A percentile compares a stretch with the other conserved stretches of the same genome.
phyloP scores from a whole-genome alignment of 2,113 vertebrate genomes.

The Menidia beryllina region DNA sequence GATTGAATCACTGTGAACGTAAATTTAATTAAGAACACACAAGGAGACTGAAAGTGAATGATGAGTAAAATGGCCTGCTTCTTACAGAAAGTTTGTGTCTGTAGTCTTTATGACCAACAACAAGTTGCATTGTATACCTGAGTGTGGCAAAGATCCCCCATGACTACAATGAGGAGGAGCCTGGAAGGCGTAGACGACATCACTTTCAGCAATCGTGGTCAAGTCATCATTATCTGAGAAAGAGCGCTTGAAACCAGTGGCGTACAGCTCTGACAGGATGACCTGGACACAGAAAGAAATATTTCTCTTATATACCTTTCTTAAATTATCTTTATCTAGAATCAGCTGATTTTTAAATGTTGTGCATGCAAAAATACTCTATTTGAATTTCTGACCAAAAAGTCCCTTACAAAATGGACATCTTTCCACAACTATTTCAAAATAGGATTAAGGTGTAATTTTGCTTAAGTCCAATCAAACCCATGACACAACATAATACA shows the following conservation, averaged over 20 bases:
- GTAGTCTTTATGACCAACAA: conserved; percentile 9
- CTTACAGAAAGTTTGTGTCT: conserved; percentile 1
- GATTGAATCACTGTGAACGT: background rate
- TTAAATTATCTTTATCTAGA: background rate
- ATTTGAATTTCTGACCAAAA: too few relatives aligned
- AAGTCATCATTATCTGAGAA: conserved; percentile 90
- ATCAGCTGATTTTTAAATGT: background rate
- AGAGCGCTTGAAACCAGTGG: conserved; percentile 89
- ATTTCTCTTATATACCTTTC: background rate
- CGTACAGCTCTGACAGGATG: conserved; percentile 88
- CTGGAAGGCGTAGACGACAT: conserved; percentile 91
- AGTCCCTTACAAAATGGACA: too few relatives aligned
- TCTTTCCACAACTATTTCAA: too few relatives aligned
- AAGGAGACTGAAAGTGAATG: conserved; percentile 13
- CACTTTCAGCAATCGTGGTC: conserved; percentile 83
- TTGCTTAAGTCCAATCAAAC: too few relatives aligned
- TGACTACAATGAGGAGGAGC: conserved; percentile 73
- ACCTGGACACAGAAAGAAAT: conserved; percentile 77
- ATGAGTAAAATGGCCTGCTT: background rate
- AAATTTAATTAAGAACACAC: conserved; percentile 16
- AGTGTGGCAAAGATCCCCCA: conserved; percentile 54
- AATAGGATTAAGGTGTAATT: too few relatives aligned
- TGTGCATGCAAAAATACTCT: too few relatives aligned
- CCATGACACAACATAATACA: too few relatives aligned
- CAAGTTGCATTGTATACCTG: conserved; percentile 81